Evolutionary conservation across 2,113 vertebrate genomes (phyloP), one percentile per base, ranked within the genome.

Genomic region (Dinomys branickii): DNA sequence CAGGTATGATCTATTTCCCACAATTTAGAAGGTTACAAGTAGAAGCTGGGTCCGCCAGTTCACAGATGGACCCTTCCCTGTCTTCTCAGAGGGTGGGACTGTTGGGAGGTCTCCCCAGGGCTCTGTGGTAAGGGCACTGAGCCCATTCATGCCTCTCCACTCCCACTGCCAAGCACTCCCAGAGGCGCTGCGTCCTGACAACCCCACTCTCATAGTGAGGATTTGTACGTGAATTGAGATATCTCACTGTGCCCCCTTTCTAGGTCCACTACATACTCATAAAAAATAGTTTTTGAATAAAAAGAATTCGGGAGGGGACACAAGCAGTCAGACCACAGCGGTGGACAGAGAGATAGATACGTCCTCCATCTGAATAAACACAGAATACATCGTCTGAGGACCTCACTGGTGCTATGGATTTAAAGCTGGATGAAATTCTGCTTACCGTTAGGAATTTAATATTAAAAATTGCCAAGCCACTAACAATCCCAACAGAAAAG

Each of bases 401-500:
- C 88, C 90, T 97, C 95, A 96, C 67, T 59, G 91, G 88, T 92
- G 97, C 91, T 97, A 91, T 7, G 73, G 83, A 95, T 96, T 98
- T 97, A 94, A 98, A 98, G 97, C 90, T 88, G 96, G 97, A 97
- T 85, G 65, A 95, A 96, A 98, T 98, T 98, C 98, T 97, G 92
- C 97, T 98, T 95, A 97, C 91, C 22, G 22, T 96, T 98, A 92
- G 94, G 95, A 98, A 98, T 98, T 98, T 94, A 96, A 91, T 80
- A 59, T 97, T 97, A 95, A 97, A 97, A 97, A 98, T 98, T 98
- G 97, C 94, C 97, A 98, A 97, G 96, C 95, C 98, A 96, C 97
- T 98, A 97, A 92, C 38, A 95, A 80, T 96, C 97, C 85, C 50
- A 94, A 89, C 77, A 96, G 97, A 98, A 97, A 98, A 91, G 58